These are phyloP conservation scores for Lacanobia oleracea DNA, from an alignment of 2,888 invertebrate genomes.

Conservation along the genomic window DNA sequence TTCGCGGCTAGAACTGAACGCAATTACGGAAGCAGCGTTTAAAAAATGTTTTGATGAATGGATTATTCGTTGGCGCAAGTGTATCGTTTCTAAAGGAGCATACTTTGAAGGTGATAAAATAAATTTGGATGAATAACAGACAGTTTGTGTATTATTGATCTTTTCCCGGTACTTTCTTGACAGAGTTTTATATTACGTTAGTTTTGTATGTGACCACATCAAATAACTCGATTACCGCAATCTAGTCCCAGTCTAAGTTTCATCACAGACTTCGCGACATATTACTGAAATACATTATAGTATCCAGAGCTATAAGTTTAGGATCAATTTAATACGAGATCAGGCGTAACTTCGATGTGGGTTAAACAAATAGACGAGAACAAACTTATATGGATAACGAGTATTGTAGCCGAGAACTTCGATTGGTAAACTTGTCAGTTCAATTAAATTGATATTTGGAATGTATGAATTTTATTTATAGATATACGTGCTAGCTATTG, in stretches of 20 bases:
- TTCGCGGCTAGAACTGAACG: too few species aligned
- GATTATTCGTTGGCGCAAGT: too few species aligned
- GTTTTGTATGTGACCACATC: background rate
- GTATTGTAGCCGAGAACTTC: slow-evolving; percentile 54
- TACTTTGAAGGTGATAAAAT: too few species aligned
- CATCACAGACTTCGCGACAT: background rate
- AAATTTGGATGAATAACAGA: too few species aligned
- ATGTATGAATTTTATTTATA: slow-evolving; percentile 2
- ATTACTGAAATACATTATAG: slow-evolving; percentile 3
- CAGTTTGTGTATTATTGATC: too few species aligned
- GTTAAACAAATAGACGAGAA: slow-evolving; percentile 57
- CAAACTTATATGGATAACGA: slow-evolving; percentile 50
- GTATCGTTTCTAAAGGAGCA: too few species aligned
- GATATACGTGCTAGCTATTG: background rate
- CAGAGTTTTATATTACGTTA: too few species aligned
- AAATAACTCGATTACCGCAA: background rate
- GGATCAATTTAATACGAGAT: slow-evolving; percentile 47
- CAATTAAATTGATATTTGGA: slow-evolving; percentile 41
- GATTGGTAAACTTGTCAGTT: slow-evolving; percentile 55
- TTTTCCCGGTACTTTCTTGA: too few species aligned
- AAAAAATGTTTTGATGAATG: too few species aligned
- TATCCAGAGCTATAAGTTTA: slow-evolving; percentile 17
- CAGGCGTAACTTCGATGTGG: slow-evolving; percentile 51
- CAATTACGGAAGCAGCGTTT: too few species aligned
- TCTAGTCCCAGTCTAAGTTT: background rate